Percentiles rank a stretch among this genome's conserved stretches.
phyloP scores from a whole-genome alignment of 2,797 vertebrate genomes.

The Hydrolagus colliei region DNA sequence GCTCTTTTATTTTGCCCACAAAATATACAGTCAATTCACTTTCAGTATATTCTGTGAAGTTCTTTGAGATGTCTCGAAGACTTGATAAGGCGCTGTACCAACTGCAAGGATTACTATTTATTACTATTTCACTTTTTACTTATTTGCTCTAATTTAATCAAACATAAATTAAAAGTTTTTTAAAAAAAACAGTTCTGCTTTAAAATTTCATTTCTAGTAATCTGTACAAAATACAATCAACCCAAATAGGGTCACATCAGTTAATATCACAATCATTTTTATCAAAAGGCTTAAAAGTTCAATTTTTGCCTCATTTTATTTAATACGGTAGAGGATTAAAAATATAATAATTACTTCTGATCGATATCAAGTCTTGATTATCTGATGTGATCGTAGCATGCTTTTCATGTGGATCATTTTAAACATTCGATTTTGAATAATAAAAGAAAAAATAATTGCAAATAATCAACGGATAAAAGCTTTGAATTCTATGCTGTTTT shows the following conservation, averaged over 20 bases:
- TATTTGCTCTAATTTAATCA: no score
- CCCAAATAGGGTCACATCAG: background rate
- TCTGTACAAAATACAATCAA: background rate
- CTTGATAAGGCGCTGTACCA: no score
- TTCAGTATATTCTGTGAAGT: no score
- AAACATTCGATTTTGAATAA: background rate
- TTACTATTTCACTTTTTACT: slow-evolving; percentile 43
- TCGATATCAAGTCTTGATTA: background rate
- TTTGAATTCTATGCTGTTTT: background rate
- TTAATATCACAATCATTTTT: background rate
- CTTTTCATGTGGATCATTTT: background rate
- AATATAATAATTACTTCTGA: background rate
- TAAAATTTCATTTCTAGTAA: background rate
- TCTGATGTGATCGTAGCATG: slow-evolving; percentile 1
- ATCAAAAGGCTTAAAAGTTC: background rate
- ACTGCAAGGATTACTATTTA: background rate
- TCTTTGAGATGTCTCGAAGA: no score
- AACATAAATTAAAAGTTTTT: background rate
- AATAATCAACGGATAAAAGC: background rate
- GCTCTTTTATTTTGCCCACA: slow-evolving; percentile 30
- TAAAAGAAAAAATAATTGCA: no score
- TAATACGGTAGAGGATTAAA: background rate
- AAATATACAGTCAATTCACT: no score
- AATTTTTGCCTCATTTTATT: background rate
- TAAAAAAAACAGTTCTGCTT: background rate